phyloP scores from a whole-genome alignment of 2,113 vertebrate species.

The Phalacrocorax carbo region DNA sequence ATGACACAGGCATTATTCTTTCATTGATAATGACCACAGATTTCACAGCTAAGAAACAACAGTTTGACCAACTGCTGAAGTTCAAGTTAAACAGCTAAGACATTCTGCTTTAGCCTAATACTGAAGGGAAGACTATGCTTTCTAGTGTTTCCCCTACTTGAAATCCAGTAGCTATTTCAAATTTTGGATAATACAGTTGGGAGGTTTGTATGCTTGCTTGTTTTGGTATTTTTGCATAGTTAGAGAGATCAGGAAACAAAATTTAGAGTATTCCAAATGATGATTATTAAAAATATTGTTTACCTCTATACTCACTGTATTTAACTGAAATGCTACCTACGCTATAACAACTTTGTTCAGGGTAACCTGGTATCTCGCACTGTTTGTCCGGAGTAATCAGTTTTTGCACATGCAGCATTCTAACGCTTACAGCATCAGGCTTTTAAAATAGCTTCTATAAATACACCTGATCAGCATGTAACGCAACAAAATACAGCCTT shows the following conservation, averaged over 20 bases:
- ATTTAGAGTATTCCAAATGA: not conserved
- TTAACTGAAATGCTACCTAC: not conserved
- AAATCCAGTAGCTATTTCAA: not conserved
- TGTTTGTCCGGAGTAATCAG: not conserved
- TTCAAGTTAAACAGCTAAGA: not conserved
- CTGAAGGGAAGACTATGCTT: not conserved
- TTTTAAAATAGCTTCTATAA: not conserved
- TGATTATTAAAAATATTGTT: not conserved
- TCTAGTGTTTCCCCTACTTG: not conserved
- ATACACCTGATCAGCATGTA: not conserved
- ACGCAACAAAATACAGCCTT: slow-evolving; percentile 7
- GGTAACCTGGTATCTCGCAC: not conserved
- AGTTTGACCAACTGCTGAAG: not conserved
- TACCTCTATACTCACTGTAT: not conserved
- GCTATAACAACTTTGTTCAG: not conserved
- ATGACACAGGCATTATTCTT: not conserved
- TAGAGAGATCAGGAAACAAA: not conserved
- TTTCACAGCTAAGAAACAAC: not conserved
- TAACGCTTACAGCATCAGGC: not conserved
- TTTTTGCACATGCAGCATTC: not conserved
- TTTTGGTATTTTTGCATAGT: not conserved
- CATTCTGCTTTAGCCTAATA: not conserved
- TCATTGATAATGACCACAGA: not conserved
- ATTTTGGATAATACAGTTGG: not conserved
- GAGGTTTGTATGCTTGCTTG: not conserved